These are phyloP conservation scores for Biston stratarius DNA, from an alignment of 2,888 invertebrate species.

Conservation along the genomic window DNA sequence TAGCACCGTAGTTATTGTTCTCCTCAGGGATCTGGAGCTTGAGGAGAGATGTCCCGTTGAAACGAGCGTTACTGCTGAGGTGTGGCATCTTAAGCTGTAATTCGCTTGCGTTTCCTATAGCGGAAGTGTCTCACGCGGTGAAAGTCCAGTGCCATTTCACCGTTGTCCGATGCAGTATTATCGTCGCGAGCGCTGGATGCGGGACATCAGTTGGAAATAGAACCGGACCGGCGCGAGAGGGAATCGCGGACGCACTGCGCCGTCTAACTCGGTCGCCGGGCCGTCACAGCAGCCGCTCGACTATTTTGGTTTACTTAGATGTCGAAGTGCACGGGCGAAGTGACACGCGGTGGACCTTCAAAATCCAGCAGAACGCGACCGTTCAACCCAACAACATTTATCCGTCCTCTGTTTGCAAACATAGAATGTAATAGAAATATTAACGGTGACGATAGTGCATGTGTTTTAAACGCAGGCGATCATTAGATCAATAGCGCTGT, in stretches of 20 bases:
- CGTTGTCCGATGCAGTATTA: slow-evolving; percentile 72
- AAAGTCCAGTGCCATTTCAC: slow-evolving; percentile 84
- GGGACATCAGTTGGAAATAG: slow-evolving; percentile 82
- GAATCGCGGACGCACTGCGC: slow-evolving; percentile 81
- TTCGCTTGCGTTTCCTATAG: slow-evolving; percentile 76
- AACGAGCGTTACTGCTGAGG: slow-evolving; percentile 46
- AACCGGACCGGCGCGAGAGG: slow-evolving; percentile 84
- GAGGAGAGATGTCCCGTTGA: slow-evolving; percentile 60
- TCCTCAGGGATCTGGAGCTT: slow-evolving; percentile 74
- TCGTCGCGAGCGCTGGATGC: slow-evolving; percentile 76
- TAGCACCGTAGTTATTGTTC: slow-evolving; percentile 51
- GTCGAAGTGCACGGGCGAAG: slow-evolving; percentile 80
- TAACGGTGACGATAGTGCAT: slow-evolving; percentile 18
- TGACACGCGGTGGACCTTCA: slow-evolving; percentile 78
- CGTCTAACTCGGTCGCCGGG: slow-evolving; percentile 85
- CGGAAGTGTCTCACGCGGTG: slow-evolving; percentile 77
- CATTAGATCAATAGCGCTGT: no score
- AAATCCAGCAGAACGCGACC: slow-evolving; percentile 51
- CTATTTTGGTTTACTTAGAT: slow-evolving; percentile 85
- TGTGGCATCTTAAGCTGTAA: slow-evolving; percentile 73
- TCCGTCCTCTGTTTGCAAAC: slow-evolving; percentile 39
- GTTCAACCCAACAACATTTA: slow-evolving; percentile 54
- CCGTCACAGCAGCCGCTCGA: slow-evolving; percentile 72
- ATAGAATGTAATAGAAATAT: slow-evolving; percentile 26
- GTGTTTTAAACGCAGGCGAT: no score